A percentile compares a stretch with the other conserved stretches of the same genome.
Evolutionary conservation across 2,797 vertebrate species (phyloP).

Genomic region (Pteropus rufus): DNA sequence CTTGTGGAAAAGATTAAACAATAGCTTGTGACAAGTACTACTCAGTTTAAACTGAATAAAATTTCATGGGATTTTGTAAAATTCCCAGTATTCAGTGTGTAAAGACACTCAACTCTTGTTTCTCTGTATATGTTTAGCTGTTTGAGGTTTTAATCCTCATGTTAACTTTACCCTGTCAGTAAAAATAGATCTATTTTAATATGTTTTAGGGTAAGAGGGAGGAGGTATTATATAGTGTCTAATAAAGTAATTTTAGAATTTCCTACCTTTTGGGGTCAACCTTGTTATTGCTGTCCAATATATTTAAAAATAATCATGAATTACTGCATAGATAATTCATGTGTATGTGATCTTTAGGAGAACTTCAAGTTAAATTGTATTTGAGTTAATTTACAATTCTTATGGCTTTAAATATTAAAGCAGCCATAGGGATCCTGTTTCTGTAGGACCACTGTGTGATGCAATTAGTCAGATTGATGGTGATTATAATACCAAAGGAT

Average conservation of each 20-base stretch:
- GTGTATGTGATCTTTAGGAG: neutral
- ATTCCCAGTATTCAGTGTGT: neutral
- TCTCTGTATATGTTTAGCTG: neutral
- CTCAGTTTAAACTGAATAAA: constrained; percentile 27
- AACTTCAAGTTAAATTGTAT: neutral
- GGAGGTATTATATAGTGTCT: neutral
- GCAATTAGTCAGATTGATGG: neutral
- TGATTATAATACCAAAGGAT: neutral
- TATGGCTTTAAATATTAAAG: neutral
- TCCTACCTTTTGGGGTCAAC: neutral
- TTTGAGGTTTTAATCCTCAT: constrained; percentile 27
- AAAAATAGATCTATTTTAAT: neutral
- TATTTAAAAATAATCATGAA: neutral
- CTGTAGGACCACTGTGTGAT: neutral
- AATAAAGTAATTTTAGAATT: neutral
- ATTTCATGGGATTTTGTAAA: neutral
- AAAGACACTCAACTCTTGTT: neutral
- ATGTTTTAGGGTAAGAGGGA: neutral
- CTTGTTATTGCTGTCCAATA: neutral
- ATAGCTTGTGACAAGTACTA: constrained; percentile 31
- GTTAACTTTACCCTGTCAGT: neutral
- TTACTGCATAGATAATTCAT: neutral
- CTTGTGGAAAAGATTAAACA: constrained; percentile 10
- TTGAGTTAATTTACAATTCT: neutral
- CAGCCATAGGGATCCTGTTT: neutral